These are phyloP conservation scores for Hylia prasina DNA, from an alignment of 2,113 vertebrate genomes.

Conservation along the genomic window DNA sequence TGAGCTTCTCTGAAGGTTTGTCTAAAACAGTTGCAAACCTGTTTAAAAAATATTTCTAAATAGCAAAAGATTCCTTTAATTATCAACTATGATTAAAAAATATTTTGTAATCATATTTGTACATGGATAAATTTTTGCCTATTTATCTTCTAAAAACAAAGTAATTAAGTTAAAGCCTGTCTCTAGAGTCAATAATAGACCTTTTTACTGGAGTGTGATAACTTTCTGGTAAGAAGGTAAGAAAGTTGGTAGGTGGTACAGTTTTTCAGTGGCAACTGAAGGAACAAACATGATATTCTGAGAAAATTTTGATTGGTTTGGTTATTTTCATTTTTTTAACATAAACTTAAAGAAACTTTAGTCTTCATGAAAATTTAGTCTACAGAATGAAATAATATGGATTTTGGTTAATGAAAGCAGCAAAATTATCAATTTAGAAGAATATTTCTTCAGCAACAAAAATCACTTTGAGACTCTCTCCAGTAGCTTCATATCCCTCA, in stretches of 20 bases:
- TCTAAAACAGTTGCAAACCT: background rate
- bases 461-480: background rate
- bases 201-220: background rate
- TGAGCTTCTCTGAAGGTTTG: background rate
- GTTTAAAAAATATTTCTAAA: background rate
- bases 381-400: background rate
- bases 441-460: background rate
- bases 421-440: background rate
- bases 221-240: background rate
- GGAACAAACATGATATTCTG: background rate
- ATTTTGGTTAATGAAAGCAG: background rate
- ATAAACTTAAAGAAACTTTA: background rate
- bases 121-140: background rate
- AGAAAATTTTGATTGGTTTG: fast-evolving
- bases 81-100: background rate
- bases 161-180: background rate
- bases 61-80: fast-evolving
- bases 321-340: background rate
- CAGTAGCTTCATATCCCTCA: background rate
- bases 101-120: background rate
- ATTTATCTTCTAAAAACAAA: background rate
- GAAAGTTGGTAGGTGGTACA: background rate
- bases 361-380: background rate
- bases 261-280: background rate
- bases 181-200: background rate